Evolutionary conservation across 2,113 vertebrate species (phyloP).

Genomic region (Pseudorectes ferrugineus): DNA sequence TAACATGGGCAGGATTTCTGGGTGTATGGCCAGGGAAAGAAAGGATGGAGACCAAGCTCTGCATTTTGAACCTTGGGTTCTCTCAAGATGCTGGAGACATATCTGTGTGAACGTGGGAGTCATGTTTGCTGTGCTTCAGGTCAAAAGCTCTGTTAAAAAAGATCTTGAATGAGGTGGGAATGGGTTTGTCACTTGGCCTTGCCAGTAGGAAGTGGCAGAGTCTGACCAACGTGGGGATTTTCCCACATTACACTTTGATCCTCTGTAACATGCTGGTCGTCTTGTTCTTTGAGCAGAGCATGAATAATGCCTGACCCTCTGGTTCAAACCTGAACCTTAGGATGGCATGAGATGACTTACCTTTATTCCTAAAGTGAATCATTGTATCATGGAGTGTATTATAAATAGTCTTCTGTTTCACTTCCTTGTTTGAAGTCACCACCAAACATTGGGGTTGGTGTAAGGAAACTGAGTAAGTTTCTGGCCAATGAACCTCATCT

Average conservation of each 20-base stretch:
- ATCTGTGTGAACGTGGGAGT: accelerated
- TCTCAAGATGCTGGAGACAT: background rate
- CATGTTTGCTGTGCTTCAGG: background rate
- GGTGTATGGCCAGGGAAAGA: accelerated
- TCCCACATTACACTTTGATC: background rate
- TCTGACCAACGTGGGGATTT: accelerated
- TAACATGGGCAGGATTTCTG: background rate
- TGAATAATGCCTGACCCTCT: background rate
- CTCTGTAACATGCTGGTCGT: accelerated
- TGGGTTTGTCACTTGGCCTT: background rate
- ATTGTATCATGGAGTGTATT: background rate
- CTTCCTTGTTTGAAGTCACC: background rate
- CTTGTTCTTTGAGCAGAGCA: background rate
- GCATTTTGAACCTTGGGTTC: background rate
- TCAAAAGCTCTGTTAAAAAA: background rate
- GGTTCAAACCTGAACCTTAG: background rate
- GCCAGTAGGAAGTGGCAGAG: background rate
- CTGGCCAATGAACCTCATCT: background rate
- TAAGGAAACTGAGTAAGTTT: background rate
- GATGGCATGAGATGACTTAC: background rate
- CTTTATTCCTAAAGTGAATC: background rate
- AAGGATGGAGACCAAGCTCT: background rate
- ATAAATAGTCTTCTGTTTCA: background rate
- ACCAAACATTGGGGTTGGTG: background rate
- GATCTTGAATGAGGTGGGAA: background rate